Base-by-base conservation (phyloP, 1,140 invertebrate genomes). In the Ceratitis capitata region DNA sequence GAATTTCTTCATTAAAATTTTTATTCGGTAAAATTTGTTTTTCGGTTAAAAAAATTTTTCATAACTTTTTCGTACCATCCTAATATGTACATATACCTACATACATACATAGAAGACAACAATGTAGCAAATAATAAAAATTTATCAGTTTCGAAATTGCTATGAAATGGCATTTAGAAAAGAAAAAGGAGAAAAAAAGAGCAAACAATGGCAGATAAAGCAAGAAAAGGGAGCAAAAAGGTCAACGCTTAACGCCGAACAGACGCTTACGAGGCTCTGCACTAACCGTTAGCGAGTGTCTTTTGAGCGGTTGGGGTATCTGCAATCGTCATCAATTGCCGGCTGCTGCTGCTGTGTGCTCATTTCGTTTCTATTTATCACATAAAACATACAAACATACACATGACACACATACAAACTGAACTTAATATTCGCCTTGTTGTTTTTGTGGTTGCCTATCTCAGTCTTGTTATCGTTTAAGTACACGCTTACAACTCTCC, bases 41-140 rank as follows among this genome's bases (percentile, higher is more conserved):
- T n/a, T n/a, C n/a, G n/a, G n/a, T n/a, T n/a, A n/a, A n/a, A n/a
- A n/a, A n/a, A n/a, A n/a, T n/a, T n/a, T n/a, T n/a, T n/a, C n/a
- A n/a, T n/a, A n/a, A n/a, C n/a, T n/a, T n/a, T n/a, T n/a, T n/a
- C n/a, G n/a, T n/a, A n/a, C n/a, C n/a, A n/a, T n/a, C n/a, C n/a
- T n/a, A n/a, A 56, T 19, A 56, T 19, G n/a, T 19, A 19, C n/a
- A 56, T 56, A 19, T 56, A 56, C 5, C 7, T 42, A 16, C 64
- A 74, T 42, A 42, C 14, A 26, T 35, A 32, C n/a, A n/a, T 39
- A 0, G 29, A 6, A 19, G 9, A 78, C 69, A 35, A 78, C 39
- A 39, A 45, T 78, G 69, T 78, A 45, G 69, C 69, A 78, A 78
- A 78, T 78, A 78, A 78, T 78, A 78, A 78, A 78, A 78, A 78